phyloP scores from a whole-genome alignment of 2,113 vertebrate genomes.

The Baryphthengus martii region DNA sequence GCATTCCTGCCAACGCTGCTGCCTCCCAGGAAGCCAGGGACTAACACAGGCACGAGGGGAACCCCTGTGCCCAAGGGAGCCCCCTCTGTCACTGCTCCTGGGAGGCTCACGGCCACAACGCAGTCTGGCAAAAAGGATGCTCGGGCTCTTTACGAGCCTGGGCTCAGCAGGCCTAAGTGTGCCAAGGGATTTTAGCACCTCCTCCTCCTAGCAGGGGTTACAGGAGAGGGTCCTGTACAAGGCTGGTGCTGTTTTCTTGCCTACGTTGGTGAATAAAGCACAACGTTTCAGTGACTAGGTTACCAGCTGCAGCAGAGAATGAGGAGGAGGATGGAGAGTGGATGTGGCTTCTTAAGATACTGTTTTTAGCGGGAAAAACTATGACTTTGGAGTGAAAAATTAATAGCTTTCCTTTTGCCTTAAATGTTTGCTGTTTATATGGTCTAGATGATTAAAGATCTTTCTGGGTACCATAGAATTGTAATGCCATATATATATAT shows the following conservation, averaged over 20 bases:
- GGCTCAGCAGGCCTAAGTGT: not conserved
- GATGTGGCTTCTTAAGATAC: not conserved
- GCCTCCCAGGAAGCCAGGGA: not conserved
- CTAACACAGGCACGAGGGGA: not conserved
- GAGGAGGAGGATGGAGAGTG: not conserved
- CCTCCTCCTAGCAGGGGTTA: not conserved
- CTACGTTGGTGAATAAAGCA: not conserved
- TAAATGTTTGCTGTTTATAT: not conserved
- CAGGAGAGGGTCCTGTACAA: not conserved
- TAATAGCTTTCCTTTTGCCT: constrained; percentile 5
- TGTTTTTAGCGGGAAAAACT: not conserved
- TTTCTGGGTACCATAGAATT: not conserved
- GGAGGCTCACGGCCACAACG: not conserved
- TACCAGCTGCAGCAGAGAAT: not conserved
- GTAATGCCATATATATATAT: not conserved
- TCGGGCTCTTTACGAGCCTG: not conserved
- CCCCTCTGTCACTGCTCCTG: not conserved
- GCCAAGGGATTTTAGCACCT: not conserved
- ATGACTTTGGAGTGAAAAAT: not conserved
- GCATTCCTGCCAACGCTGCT: not conserved
- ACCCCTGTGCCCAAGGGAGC: not conserved
- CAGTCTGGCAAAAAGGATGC: not conserved
- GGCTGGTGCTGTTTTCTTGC: not conserved
- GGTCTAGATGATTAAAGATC: not conserved
- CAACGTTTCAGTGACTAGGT: not conserved